A percentile compares a stretch with the other conserved stretches of the same genome.
Conservation (phyloP, 1,140 invertebrate species). For the Drosophila baimaii region DNA sequence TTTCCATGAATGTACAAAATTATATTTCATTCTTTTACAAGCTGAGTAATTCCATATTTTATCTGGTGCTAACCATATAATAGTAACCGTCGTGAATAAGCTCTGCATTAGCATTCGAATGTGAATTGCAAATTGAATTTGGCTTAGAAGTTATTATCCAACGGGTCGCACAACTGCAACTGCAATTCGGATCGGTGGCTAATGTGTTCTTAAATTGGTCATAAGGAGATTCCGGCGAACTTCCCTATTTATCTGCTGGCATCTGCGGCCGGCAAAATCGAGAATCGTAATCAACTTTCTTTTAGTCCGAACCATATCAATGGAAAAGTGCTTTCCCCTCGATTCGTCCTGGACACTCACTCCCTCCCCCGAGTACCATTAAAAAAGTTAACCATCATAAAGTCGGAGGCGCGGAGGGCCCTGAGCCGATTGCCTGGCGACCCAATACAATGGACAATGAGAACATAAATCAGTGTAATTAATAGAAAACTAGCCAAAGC, state of each 20-base stretch:
- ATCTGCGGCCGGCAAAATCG: constrained; percentile 16
- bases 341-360: constrained; percentile 1
- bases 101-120: constrained; percentile 27
- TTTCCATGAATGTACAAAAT: too few species aligned
- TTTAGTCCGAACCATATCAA: constrained; percentile 39
- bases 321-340: constrained; percentile 44
- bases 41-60: too few species aligned
- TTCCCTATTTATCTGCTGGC: constrained; percentile 47
- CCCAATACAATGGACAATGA: constrained; percentile 80
- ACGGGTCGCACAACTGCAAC: constrained; percentile 7
- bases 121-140: constrained; percentile 18
- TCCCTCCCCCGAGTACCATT: constrained; percentile 33
- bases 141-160: constrained; percentile 6
- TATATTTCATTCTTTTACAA: too few species aligned
- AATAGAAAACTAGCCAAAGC: constrained; percentile 79
- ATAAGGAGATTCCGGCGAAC: constrained; percentile 35
- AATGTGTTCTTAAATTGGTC: constrained; percentile 53
- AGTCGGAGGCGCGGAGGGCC: constrained; percentile 18
- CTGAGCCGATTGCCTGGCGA: not conserved
- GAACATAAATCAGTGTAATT: constrained; percentile 83
- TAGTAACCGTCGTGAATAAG: not conserved
- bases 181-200: constrained; percentile 27
- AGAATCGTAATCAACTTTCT: constrained; percentile 56
- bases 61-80: constrained; percentile 50
- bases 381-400: constrained; percentile 63